Base-by-base conservation (phyloP, 2,888 invertebrate species). In the Rotaria socialis region DNA sequence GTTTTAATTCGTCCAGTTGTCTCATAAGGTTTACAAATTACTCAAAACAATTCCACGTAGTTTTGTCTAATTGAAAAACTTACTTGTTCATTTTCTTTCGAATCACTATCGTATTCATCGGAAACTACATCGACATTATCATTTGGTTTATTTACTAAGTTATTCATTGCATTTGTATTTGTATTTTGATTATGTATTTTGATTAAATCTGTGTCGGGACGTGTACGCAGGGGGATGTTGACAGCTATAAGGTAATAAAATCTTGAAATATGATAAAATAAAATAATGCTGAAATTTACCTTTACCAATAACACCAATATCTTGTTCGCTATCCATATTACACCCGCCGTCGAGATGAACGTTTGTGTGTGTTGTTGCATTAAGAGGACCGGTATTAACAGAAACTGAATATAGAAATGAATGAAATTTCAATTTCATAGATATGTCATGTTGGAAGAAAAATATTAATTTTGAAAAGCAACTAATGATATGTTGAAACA, bases 51-150 rank as follows among this genome's bases (percentile, higher is more conserved):
- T 52, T 52, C 4, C 16, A 3, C 52, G 14, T 52, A 52, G 1
- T 35, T 35, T 35, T 52, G 8, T 52, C 16, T 16, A 52, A 14
- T 52, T 52, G 11, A 16, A 27, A 67, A 67, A 27, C 24, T 80
- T 80, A 80, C 80, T 14, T 47, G 24, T 80, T 80, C 80, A 47
- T 80, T 80, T 80, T 80, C 80, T 80, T 80, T 80, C 19, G 80
- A n/a, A 80, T 80, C 80, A 43, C 80, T 80, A 80, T 80, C 80
- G 47, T n/a, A 80, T 67, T 67, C 67, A 80, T 80, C 80, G 1
- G 80, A 80, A 1, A 80, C 8, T 14, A 47, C 47, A 41, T 80
- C 80, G 35, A 41, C 14, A 80, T n/a, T 47, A 24, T 80, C 80
- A 14, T 47, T 80, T n/a, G 11, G 24, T n/a, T 47, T 47, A 47